Conservation (phyloP, 1,140 invertebrate species). For the Linepithema humile region DNA sequence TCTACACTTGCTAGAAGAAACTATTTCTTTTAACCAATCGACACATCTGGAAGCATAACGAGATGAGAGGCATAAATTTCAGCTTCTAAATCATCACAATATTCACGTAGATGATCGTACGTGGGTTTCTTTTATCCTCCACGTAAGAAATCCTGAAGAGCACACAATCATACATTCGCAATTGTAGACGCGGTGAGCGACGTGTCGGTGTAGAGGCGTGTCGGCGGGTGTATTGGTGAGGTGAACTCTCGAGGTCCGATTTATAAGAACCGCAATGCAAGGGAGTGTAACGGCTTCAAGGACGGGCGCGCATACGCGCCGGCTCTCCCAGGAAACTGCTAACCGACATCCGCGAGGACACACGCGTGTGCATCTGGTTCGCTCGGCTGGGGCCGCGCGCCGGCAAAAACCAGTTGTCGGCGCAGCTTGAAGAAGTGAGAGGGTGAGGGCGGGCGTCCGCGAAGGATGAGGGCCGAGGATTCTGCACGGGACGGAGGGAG, state of each 20-base stretch:
- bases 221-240: conserved; percentile 45
- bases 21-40: neutral
- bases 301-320: conserved; percentile 70
- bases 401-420: conserved; percentile 70
- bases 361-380: conserved; percentile 66
- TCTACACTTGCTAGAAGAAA: neutral
- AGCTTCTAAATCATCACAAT: neutral
- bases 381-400: conserved; percentile 60
- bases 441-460: neutral
- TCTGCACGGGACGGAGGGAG: neutral
- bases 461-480: conserved; percentile 51
- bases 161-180: neutral
- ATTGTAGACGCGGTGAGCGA: neutral
- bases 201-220: conserved; percentile 54
- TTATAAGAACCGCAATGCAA: conserved; percentile 67
- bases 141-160: neutral
- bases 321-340: conserved; percentile 80
- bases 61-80: neutral
- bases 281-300: conserved; percentile 78
- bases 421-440: neutral
- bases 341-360: conserved; percentile 77
- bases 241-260: conserved; percentile 69
- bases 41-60: neutral
- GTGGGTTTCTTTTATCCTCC: neutral
- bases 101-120: neutral